Conservation (phyloP, 2,797 vertebrate species). For the Coranthus polyacanthus region DNA sequence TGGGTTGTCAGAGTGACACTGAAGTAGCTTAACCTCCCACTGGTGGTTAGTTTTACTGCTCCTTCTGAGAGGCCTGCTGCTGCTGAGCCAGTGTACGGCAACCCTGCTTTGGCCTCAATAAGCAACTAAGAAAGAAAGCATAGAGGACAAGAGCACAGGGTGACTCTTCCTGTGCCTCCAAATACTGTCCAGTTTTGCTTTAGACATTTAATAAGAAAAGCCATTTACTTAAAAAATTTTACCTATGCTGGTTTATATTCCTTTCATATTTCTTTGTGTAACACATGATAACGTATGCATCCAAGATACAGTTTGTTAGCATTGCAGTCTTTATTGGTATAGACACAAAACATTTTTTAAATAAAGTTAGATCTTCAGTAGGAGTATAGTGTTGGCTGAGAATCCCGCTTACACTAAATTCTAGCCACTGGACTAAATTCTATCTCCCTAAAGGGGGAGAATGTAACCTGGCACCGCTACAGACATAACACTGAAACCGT, state of each 20-base stretch:
- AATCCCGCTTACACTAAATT: too few species aligned
- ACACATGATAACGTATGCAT: not conserved
- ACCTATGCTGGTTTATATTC: conserved; percentile 6
- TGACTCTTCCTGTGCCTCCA: conserved; percentile 60
- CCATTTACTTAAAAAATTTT: conserved; percentile 20
- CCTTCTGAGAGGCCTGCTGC: conserved; percentile 57
- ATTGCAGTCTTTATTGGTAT: conserved; percentile 9
- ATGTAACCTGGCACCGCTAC: conserved; percentile 42
- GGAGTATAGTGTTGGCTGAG: conserved; percentile 38
- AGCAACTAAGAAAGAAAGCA: conserved; percentile 58
- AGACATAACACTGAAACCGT: conserved; percentile 31
- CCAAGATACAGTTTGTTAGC: not conserved
- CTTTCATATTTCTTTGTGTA: not conserved
- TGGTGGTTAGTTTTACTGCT: conserved; percentile 75
- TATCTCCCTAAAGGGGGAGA: conserved; percentile 38
- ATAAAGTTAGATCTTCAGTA: conserved; percentile 14
- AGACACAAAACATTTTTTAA: conserved; percentile 2
- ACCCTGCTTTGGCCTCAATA: conserved; percentile 69
- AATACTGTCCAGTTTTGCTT: conserved; percentile 26
- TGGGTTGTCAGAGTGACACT: conserved; percentile 74
- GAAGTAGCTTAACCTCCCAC: conserved; percentile 76
- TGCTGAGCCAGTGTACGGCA: conserved; percentile 51
- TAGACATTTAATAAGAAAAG: conserved; percentile 10
- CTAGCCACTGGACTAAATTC: conserved; percentile 32
- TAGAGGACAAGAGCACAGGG: conserved; percentile 63